These are phyloP conservation scores for Lasioglossum oenotherae DNA, from an alignment of 2,888 invertebrate genomes.

Conservation along the genomic window DNA sequence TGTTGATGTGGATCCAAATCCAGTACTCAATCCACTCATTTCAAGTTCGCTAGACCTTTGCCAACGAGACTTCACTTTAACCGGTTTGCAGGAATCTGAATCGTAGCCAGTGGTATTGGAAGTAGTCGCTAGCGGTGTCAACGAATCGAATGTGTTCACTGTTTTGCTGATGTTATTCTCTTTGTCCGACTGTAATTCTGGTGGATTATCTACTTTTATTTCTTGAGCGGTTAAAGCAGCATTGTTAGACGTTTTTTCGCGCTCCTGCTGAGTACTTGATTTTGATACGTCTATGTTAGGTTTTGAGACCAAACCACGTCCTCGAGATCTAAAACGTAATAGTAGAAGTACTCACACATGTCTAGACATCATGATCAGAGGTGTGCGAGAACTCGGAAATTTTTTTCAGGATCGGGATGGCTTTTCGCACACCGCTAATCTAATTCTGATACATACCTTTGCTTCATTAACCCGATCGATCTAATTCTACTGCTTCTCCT, in stretches of 20 bases:
- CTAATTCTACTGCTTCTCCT: slow-evolving; percentile 91
- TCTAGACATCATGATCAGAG: not conserved
- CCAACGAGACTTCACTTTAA: slow-evolving; percentile 93
- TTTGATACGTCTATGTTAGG: slow-evolving; percentile 76
- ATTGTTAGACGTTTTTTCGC: slow-evolving; percentile 73
- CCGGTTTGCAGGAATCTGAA: slow-evolving; percentile 87
- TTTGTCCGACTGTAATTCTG: slow-evolving; percentile 80
- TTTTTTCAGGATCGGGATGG: not conserved
- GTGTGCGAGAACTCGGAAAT: not conserved
- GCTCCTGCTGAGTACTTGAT: slow-evolving; percentile 64
- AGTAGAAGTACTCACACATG: slow-evolving; percentile 22
- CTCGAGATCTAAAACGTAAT: slow-evolving; percentile 76
- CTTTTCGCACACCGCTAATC: not conserved
- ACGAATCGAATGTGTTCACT: slow-evolving; percentile 68
- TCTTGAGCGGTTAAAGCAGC: slow-evolving; percentile 67
- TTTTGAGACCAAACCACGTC: slow-evolving; percentile 82
- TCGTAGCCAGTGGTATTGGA: slow-evolving; percentile 77
- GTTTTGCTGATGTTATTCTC: slow-evolving; percentile 77
- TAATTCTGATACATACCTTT: slow-evolving; percentile 83
- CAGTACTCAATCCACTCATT: slow-evolving; percentile 84
- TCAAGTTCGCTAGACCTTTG: slow-evolving; percentile 91
- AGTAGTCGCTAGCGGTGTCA: slow-evolving; percentile 72
- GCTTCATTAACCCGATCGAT: slow-evolving; percentile 89
- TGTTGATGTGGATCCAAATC: slow-evolving; percentile 83
- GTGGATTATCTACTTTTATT: slow-evolving; percentile 76